Evolutionary conservation across 2,113 vertebrate species (phyloP).

Genomic region (Erpornis zantholeuca): DNA sequence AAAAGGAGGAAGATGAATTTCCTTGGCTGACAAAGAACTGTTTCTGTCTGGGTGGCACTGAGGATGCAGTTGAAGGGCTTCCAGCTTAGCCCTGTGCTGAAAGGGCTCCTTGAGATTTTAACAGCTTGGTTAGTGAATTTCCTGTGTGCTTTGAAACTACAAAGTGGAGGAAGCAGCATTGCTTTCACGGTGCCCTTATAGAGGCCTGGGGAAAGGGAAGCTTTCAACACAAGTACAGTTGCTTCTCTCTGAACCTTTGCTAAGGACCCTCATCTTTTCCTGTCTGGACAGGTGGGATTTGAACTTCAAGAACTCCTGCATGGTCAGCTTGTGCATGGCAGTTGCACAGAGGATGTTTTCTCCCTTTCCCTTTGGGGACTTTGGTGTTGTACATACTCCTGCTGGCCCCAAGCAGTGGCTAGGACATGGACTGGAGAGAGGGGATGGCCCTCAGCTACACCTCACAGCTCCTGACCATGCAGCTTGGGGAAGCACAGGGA

Average conservation of each 20-base stretch:
- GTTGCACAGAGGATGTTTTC: not conserved
- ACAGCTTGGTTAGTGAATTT: not conserved
- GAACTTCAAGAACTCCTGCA: not conserved
- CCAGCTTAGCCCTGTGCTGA: constrained; percentile 3
- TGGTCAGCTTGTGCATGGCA: not conserved
- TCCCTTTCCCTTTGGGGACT: not conserved
- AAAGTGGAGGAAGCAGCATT: not conserved
- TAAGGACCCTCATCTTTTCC: not conserved
- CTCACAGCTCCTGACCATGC: fast-evolving
- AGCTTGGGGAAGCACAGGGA: not conserved
- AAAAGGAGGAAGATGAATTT: not conserved
- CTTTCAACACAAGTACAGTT: not conserved
- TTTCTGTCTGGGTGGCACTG: not conserved
- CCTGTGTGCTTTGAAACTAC: not conserved
- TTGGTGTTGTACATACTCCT: not conserved
- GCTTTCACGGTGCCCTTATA: not conserved
- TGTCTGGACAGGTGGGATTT: not conserved
- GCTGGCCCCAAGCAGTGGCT: not conserved
- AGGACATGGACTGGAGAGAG: not conserved
- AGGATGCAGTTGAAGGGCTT: not conserved
- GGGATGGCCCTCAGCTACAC: fast-evolving
- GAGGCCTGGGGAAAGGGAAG: not conserved
- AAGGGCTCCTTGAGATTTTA: not conserved
- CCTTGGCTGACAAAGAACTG: not conserved
- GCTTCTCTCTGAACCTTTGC: not conserved